phyloP scores from a whole-genome alignment of 2,113 vertebrate species.

The Rana temporaria region DNA sequence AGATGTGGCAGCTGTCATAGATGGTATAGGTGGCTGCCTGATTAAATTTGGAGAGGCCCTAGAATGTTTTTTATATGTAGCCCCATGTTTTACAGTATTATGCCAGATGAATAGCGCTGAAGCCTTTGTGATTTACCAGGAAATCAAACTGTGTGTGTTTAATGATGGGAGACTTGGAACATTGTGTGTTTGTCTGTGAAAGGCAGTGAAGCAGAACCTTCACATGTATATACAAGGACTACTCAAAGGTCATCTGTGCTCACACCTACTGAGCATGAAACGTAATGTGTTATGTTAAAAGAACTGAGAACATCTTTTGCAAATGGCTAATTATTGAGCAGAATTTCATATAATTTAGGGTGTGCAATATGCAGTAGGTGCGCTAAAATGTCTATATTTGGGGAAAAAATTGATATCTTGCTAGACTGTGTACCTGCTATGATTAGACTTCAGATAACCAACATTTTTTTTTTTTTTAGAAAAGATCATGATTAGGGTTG shows the following conservation, averaged over 20 bases:
- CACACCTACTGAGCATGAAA: slow-evolving; percentile 28
- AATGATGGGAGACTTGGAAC: slow-evolving; percentile 52
- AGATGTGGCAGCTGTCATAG: too few relatives aligned
- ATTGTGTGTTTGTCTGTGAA: slow-evolving; percentile 49
- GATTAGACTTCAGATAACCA: too few relatives aligned
- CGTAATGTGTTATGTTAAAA: slow-evolving; percentile 8
- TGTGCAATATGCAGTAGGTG: too few relatives aligned
- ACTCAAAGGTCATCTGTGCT: slow-evolving; percentile 31
- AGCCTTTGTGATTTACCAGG: neutral
- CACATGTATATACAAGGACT: slow-evolving; percentile 48
- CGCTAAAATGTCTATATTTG: too few relatives aligned
- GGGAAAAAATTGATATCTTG: too few relatives aligned
- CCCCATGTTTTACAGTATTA: too few relatives aligned
- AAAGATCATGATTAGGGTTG: too few relatives aligned
- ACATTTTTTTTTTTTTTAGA: too few relatives aligned
- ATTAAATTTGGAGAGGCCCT: too few relatives aligned
- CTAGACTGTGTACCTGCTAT: too few relatives aligned
- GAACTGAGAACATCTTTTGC: neutral
- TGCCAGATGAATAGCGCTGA: neutral
- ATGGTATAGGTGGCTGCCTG: too few relatives aligned
- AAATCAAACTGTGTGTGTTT: slow-evolving; percentile 35
- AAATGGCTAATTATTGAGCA: neutral
- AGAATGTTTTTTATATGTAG: too few relatives aligned
- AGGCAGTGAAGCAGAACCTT: slow-evolving; percentile 43
- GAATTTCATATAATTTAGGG: neutral